Evolutionary conservation across 2,797 vertebrate genomes (phyloP), one percentile per base, ranked within the genome.

Genomic region (Brachyalestes nurse): DNA sequence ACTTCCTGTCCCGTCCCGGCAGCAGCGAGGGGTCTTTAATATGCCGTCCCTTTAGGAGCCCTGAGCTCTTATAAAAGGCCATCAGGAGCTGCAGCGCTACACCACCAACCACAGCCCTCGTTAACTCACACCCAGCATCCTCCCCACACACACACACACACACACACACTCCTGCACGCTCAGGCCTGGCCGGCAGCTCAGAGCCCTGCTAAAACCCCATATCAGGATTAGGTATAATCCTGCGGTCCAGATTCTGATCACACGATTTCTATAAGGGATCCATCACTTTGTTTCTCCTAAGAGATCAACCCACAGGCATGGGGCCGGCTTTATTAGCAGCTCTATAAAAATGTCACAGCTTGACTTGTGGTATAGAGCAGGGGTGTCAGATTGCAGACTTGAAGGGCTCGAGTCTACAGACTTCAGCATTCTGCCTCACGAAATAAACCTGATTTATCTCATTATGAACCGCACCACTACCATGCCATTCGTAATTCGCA

Each of bases 1-100:
- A 87, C 84, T 87, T 87, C 84, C 86, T 87, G 79, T 87, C 51
- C 61, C 49, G 65, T 42, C 58, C 51, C 57, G 47, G 71, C 80
- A 72, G 75, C 71, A 70, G 77, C 72, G 28, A 67, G 75, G 66
- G 81, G 66, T 57, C 73, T 85, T 85, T 82, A 85, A 85, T 74
- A 73, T 47, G 57, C 45, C 34, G 42, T 28, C 42, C 61, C 75
- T 84, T 84, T 85, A 78, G 65, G 69, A 83, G 81, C 71, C 64
- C 66, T 21, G 34, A 34, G 64, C 55, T 42, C 60, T 75, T 75
- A 82, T 82, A 79, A 85, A 85, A 57, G 23, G 7, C 67, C 70
- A 74, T 55, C 71, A 81, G 75, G 66, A 76, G 73, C 49, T 73
- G 55, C 58, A 64, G 17, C 38, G 13, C 58, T 57, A 58, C 47